Base-by-base conservation (phyloP, 2,113 vertebrate genomes). In the Myiozetetes cayanensis region DNA sequence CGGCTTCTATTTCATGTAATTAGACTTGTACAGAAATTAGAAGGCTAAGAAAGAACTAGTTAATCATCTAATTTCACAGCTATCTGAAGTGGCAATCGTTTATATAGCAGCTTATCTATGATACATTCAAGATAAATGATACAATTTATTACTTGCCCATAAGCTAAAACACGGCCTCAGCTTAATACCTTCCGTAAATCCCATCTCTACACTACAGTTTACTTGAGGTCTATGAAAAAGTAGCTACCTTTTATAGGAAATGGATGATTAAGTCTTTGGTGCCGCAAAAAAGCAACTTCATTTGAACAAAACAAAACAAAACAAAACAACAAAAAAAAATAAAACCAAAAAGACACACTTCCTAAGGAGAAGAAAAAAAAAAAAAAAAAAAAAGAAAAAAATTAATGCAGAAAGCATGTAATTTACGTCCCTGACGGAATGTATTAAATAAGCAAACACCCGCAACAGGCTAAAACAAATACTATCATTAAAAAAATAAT, bases 41-140 rank as follows among this genome's bases (percentile, higher is more conserved):
- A 99, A 99, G 98, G 98, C 98, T 99, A 99, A 98, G 97, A 98
- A 99, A 98, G 98, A 99, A 99, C 98, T 98, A 98, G 98, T 99
- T 98, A 99, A 98, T 99, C 98, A 99, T 98, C 98, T 99, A 99
- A 99, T 99, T 99, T 99, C 99, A 99, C 99, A 99, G 99, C 99
- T 99, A 99, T 99, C 97, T 98, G 99, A 99, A 99, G 99, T 99
- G 99, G 99, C 99, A 99, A 99, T 99, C 98, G 98, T 99, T 99
- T 98, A 99, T 99, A 98, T 99, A 99, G 99, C 99, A 99, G 99
- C 99, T 99, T 99, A 99, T 99, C 99, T 99, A 99, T 98, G 98
- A 99, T 99, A 99, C 99, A 99, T 99, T 99, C 99, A 99, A 99
- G 99, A 99, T 99, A 99, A 99, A 99, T 99, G 99, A 99, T 98